phyloP scores from a whole-genome alignment of 2,797 vertebrate genomes.

The Chelon auratus region DNA sequence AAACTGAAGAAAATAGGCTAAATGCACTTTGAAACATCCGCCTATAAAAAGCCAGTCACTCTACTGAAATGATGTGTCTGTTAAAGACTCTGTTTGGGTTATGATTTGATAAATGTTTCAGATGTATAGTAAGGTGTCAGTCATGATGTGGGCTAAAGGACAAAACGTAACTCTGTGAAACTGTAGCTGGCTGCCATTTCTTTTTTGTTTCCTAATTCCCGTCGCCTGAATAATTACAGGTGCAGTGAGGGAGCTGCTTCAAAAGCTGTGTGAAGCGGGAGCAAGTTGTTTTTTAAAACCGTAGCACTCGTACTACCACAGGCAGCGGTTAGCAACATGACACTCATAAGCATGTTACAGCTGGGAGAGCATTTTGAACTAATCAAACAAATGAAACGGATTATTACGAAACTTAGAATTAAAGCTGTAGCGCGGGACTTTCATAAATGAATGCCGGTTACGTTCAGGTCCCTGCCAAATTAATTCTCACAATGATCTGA shows the following conservation, averaged over 20 bases:
- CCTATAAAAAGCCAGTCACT: not conserved
- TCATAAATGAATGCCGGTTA: too few species aligned
- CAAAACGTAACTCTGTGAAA: too few species aligned
- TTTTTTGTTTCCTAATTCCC: not conserved
- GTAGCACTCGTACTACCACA: not conserved
- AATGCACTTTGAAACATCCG: conserved; percentile 16
- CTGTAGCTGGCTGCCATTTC: not conserved
- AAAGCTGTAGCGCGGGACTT: not conserved
- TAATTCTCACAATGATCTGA: too few species aligned
- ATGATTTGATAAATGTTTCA: not conserved
- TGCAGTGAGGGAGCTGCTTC: not conserved
- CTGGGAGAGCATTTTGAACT: not conserved
- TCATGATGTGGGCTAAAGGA: too few species aligned
- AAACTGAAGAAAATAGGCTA: conserved; percentile 34
- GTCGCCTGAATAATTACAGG: not conserved
- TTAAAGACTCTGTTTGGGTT: not conserved
- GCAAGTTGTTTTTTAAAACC: not conserved
- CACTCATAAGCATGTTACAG: not conserved
- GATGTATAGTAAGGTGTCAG: too few species aligned
- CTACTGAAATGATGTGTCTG: not conserved
- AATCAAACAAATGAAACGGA: not conserved
- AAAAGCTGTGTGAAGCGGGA: not conserved
- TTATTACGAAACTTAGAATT: not conserved
- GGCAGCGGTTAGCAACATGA: not conserved
- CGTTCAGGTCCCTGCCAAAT: too few species aligned